Percentiles rank a stretch among this genome's conserved stretches.
Evolutionary conservation across 2,797 vertebrate genomes (phyloP).

Genomic region (Myripristis jacobus): DNA sequence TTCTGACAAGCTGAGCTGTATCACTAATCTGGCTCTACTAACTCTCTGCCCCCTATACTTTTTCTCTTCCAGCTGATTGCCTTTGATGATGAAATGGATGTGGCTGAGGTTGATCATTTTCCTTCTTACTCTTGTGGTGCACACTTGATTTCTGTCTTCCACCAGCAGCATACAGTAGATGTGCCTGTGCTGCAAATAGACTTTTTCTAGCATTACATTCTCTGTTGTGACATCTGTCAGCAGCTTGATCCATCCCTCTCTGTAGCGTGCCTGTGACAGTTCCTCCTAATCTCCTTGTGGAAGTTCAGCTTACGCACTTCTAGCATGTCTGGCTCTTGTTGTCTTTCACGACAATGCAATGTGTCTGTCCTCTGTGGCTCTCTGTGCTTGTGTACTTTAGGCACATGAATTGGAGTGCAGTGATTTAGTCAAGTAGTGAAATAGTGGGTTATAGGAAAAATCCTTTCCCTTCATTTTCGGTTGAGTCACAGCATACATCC

Average conservation of each 20-base stretch:
- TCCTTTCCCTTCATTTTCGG: background rate
- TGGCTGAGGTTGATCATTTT: constrained; percentile 93
- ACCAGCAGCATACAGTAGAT: constrained; percentile 63
- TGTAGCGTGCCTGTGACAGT: constrained; percentile 35
- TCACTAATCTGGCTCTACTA: constrained; percentile 82
- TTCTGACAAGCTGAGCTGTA: constrained; percentile 37
- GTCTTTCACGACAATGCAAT: constrained; percentile 8
- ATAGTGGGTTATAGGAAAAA: background rate
- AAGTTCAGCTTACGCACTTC: constrained; percentile 24
- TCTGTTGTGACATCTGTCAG: constrained; percentile 49
- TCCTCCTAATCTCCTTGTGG: constrained; percentile 24
- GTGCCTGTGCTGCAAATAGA: constrained; percentile 57
- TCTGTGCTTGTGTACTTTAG: constrained; percentile 9
- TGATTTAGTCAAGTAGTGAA: background rate
- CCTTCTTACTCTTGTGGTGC: constrained; percentile 65
- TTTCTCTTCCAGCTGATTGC: constrained; percentile 91
- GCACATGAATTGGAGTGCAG: background rate
- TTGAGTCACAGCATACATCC: background rate
- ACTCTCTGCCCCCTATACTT: constrained; percentile 81
- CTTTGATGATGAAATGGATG: constrained; percentile 98
- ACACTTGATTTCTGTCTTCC: constrained; percentile 50
- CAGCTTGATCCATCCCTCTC: background rate
- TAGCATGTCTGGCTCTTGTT: constrained; percentile 42
- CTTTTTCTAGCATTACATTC: constrained; percentile 40
- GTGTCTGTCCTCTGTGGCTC: constrained; percentile 43